Percentiles rank a stretch among this genome's conserved stretches.
These are phyloP conservation scores for Whitmania pigra DNA, from an alignment of 1,140 invertebrate genomes.

Conservation along the genomic window DNA sequence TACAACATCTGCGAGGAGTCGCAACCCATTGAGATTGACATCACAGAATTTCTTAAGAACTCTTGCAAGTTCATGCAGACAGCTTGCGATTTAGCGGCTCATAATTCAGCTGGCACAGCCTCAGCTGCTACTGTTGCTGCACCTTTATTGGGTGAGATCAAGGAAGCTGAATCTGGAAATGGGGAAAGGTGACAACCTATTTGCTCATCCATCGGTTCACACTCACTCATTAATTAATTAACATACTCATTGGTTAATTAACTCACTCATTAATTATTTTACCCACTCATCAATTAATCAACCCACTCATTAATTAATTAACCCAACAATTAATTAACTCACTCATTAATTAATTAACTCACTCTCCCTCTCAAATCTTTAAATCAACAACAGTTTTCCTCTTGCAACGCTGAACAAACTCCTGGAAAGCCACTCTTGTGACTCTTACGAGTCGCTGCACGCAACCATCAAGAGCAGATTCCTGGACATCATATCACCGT, in stretches of 20 bases:
- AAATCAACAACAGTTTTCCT: background rate
- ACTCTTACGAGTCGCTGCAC: background rate
- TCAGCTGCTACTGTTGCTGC: too few relatives aligned
- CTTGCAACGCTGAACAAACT: background rate
- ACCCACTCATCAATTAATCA: too few relatives aligned
- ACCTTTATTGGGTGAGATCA: too few relatives aligned
- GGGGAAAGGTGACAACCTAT: background rate
- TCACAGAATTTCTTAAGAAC: constrained; percentile 54
- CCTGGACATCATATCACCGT: background rate
- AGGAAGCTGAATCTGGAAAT: too few relatives aligned
- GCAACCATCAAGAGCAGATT: background rate
- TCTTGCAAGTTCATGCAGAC: constrained; percentile 34
- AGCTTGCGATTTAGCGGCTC: constrained; percentile 15
- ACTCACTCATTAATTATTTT: too few relatives aligned
- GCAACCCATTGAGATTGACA: constrained; percentile 55
- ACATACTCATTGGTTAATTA: too few relatives aligned
- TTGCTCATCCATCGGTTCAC: background rate
- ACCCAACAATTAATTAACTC: too few relatives aligned
- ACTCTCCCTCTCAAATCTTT: constrained; percentile 12
- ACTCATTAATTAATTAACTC: too few relatives aligned
- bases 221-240: too few relatives aligned
- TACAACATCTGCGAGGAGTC: constrained; percentile 56
- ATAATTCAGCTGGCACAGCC: background rate
- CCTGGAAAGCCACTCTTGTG: background rate
- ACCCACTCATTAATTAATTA: too few relatives aligned